Evolutionary conservation across 2,888 invertebrate species (phyloP).

Genomic region (Phalera bucephala): DNA sequence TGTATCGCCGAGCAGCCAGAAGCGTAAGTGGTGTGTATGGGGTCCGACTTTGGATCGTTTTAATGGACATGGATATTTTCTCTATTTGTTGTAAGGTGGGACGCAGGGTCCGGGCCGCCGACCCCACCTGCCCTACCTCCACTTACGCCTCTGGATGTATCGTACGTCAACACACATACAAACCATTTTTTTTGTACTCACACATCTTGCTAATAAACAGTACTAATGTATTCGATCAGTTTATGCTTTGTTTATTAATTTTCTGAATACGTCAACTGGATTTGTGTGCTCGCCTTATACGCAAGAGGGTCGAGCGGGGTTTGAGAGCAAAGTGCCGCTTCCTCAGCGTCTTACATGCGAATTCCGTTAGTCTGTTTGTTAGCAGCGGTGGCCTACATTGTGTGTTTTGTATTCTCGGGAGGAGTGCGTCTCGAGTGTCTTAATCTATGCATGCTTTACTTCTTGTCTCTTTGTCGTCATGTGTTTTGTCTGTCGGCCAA

Average conservation of each 20-base stretch:
- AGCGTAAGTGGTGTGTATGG: constrained; percentile 80
- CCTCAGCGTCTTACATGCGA: constrained; percentile 8
- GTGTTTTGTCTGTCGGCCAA: constrained; percentile 22
- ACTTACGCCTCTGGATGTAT: constrained; percentile 84
- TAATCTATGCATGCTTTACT: constrained; percentile 32
- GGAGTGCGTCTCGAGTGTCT: constrained; percentile 24
- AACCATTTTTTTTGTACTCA: constrained; percentile 30
- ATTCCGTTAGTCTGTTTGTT: constrained; percentile 38
- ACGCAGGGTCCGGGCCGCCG: constrained; percentile 80
- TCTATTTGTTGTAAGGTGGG: constrained; percentile 82
- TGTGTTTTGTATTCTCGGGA: constrained; percentile 33
- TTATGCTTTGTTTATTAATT: background rate
- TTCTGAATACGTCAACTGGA: no score
- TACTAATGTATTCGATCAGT: constrained; percentile 25
- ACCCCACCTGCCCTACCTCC: constrained; percentile 83
- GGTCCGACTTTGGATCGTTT: constrained; percentile 62
- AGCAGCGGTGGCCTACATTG: constrained; percentile 32
- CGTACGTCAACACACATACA: constrained; percentile 70
- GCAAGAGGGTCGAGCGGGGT: constrained; percentile 11
- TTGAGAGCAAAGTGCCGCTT: background rate
- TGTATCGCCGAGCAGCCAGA: constrained; percentile 66
- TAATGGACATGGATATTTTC: constrained; percentile 74
- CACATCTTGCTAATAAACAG: constrained; percentile 57
- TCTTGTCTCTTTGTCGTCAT: constrained; percentile 25
- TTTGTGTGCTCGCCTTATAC: background rate